Percentiles rank a stretch among this genome's conserved stretches.
These are phyloP conservation scores for Archilochus colubris DNA, from an alignment of 2,113 vertebrate species.

Conservation along the genomic window DNA sequence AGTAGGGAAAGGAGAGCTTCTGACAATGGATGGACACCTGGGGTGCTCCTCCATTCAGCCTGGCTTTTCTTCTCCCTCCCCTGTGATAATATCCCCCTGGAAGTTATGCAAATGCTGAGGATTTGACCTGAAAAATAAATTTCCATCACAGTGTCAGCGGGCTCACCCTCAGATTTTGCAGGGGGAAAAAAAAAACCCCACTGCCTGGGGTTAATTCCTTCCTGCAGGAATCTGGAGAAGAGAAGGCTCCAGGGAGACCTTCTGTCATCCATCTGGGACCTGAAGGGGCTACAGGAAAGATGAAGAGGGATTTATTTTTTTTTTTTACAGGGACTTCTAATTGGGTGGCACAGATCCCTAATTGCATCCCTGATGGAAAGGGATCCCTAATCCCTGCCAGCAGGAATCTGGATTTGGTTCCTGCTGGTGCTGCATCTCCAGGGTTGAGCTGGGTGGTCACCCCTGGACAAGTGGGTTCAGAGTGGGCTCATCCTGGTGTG, in stretches of 20 bases:
- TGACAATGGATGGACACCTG: slow-evolving; percentile 49
- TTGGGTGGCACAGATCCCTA: too few relatives aligned
- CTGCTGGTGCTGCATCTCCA: background rate
- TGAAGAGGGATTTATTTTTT: too few relatives aligned
- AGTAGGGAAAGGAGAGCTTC: slow-evolving; percentile 11
- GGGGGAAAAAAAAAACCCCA: background rate
- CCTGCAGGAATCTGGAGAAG: background rate
- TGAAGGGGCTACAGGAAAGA: too few relatives aligned
- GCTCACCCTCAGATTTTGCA: background rate
- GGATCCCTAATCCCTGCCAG: too few relatives aligned
- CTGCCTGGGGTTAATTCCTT: background rate
- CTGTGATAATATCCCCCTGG: background rate
- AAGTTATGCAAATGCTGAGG: slow-evolving; percentile 46
- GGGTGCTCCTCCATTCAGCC: slow-evolving; percentile 23
- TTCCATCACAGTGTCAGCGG: background rate
- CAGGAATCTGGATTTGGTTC: background rate
- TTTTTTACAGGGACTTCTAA: too few relatives aligned
- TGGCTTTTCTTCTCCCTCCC: slow-evolving; percentile 39
- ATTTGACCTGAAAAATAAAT: slow-evolving; percentile 61
- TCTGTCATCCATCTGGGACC: too few relatives aligned
- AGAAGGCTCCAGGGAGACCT: too few relatives aligned
- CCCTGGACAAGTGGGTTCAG: rapidly evolving
- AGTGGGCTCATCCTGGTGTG: background rate
- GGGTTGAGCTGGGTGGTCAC: background rate
- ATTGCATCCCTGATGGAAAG: too few relatives aligned